Conservation (phyloP, 2,888 invertebrate genomes). For the Brassicogethes aeneus region DNA sequence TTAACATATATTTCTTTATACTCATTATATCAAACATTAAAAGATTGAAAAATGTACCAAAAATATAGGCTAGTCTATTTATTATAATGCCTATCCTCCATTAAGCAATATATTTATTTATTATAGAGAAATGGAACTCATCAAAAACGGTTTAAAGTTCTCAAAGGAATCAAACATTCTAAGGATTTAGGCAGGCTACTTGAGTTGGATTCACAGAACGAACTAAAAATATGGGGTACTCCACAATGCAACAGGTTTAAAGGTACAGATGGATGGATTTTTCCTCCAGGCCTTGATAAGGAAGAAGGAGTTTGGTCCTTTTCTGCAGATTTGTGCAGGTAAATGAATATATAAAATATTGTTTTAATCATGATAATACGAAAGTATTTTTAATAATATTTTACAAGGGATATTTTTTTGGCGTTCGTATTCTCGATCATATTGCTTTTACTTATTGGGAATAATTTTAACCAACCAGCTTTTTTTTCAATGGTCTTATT, state of each 20-base stretch:
- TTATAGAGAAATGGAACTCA: constrained; percentile 70
- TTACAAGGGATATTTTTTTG: no score
- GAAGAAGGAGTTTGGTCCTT: constrained; percentile 60
- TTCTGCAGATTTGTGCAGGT: constrained; percentile 69
- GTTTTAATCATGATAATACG: no score
- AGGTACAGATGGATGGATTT: constrained; percentile 84
- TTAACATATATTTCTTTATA: no score
- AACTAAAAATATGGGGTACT: constrained; percentile 55
- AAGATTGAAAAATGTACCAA: no score
- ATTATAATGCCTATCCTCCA: no score
- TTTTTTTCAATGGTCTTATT: no score
- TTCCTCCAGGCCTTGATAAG: constrained; percentile 58
- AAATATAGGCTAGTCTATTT: no score
- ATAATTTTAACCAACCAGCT: no score
- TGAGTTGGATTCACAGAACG: constrained; percentile 54
- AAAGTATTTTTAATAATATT: no score
- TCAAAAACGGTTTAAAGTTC: constrained; percentile 59
- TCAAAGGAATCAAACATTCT: constrained; percentile 64
- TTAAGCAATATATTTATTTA: no score
- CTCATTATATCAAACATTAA: background rate
- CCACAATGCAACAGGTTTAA: constrained; percentile 62
- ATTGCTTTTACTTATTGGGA: no score
- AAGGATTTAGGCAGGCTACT: constrained; percentile 66
- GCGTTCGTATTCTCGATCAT: no score
- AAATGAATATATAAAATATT: constrained; percentile 4